Base-by-base conservation (phyloP, 1,140 invertebrate genomes). In the Ctenoplectra terminalis region DNA sequence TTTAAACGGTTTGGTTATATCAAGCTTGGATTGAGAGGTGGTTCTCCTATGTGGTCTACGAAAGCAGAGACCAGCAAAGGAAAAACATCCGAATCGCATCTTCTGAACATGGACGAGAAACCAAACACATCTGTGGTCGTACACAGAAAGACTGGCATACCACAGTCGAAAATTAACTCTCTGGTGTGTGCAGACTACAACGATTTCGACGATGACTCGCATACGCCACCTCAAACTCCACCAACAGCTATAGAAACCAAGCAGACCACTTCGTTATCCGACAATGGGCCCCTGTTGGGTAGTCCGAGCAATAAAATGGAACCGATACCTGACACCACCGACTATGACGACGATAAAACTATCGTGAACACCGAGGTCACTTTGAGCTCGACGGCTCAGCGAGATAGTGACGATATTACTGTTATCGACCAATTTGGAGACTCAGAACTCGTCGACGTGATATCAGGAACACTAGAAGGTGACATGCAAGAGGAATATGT, bases 31-130 rank as follows among this genome's bases (percentile, higher is more conserved):
- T 92, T 97, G 2, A 93, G 95, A 82, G 97, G 97, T 15, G 97
- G 97, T 3, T 95, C 96, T 0, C 96, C 96, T 0, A 96, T 97
- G 94, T 97, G 96, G 95, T 93, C 94, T 83, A 87, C 90, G 0
- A 94, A 94, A 74, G 86, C 93, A 2, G 91, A 93, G 69, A 90
- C 91, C 8, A 93, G 91, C 69, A 94, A 94, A 82, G 67, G 71
- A 0, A 93, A 94, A 78, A 90, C 91, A 0, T 92, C 93, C 0
- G 94, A 95, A 23, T 91, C 92, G 2, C 91, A 92, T 43, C 85
- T 92, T 11, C 69, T 82, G 20, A 74, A 73, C 48, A 80, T 73
- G 20, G 90, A 92, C 8, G 93, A 93, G 7, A 93, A 93, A 54
- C 93, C 94, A 0, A 94, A 95, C 37, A 95, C 94, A 17, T 93